Evolutionary conservation across 2,888 invertebrate species (phyloP), one percentile per base, ranked within the genome.

Genomic region (Stegophylla sp.): DNA sequence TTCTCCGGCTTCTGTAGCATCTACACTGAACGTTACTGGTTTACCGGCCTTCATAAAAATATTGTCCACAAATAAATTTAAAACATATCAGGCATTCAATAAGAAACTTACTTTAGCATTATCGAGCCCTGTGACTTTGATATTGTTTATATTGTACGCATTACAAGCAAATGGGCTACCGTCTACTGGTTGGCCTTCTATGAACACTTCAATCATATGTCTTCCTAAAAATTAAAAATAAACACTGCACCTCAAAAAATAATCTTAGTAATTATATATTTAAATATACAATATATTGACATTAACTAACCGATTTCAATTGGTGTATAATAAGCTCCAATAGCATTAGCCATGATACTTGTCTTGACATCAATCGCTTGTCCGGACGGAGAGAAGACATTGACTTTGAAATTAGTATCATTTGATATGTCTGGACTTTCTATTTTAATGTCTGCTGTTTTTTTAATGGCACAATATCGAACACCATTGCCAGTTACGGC

Each of bases 101-200:
- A 41, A 34, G 7, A 34, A 15, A 77, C 82, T 88, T 17, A 94
- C 94, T 83, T 94, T 91, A 1, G 92, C 85, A 79, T 86, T 86
- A 48, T 86, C 86, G 74, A 88, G 85, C 51, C 88, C 88, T 20
- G 87, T 87, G 56, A 90, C 87, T 84, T 87, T 86, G 34, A 90
- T 88, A 84, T 87, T 87, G 26, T 86, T 91, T 0, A 97, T 96
- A 86, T 97, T 96, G 85, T 96, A 97, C 53, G 96, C 95, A 86
- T 97, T 96, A 87, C 97, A 97, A 26, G 93, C 93, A 87, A 96
- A 96, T 0, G 97, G 97, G 26, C 96, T 96, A 1, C 96, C 96
- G 82, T 92, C 92, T 3, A 97, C 93, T 74, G 94, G 93, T 83
- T 95, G 92, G 48, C 93, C 94, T 79, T 94, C 94, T 72, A 94